phyloP scores from a whole-genome alignment of 2,888 invertebrate species.

The Thymelicus lineola region DNA sequence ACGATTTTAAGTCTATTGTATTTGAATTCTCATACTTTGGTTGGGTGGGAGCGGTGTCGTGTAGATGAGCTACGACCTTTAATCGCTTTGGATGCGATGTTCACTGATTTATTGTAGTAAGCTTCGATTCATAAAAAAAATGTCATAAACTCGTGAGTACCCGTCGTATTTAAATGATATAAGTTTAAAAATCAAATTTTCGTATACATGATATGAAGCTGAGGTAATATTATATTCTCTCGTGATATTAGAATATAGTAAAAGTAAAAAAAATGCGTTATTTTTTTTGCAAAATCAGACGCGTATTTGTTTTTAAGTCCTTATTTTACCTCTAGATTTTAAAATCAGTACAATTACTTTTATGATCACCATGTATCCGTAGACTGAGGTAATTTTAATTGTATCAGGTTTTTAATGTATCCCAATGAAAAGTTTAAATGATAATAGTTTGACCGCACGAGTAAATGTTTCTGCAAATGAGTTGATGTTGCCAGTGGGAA shows the following conservation, averaged over 20 bases:
- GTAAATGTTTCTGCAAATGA: conserved; percentile 1
- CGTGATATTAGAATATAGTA: conserved; percentile 80
- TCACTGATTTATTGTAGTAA: too few relatives aligned
- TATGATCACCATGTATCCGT: conserved; percentile 37
- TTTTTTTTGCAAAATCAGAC: conserved; percentile 56
- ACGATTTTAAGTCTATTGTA: too few relatives aligned
- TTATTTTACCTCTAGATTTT: conserved; percentile 57
- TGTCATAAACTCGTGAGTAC: too few relatives aligned
- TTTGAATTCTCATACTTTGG: too few relatives aligned
- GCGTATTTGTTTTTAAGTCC: conserved; percentile 76
- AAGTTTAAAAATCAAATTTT: background rate
- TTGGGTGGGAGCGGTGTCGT: too few relatives aligned
- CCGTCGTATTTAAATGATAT: too few relatives aligned
- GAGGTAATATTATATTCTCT: conserved; percentile 42
- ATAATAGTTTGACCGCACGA: background rate
- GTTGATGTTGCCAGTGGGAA: background rate
- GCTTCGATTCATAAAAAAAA: too few relatives aligned
- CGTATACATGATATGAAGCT: background rate
- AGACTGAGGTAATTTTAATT: conserved; percentile 44
- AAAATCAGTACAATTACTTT: conserved; percentile 37
- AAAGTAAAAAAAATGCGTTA: conserved; percentile 46
- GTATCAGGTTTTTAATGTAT: conserved; percentile 31
- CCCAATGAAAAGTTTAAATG: conserved; percentile 12
- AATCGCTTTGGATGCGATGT: too few relatives aligned
- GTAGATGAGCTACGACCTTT: too few relatives aligned